Evolutionary conservation across 2,888 invertebrate species (phyloP).

Genomic region (Dorcus parallelipipedus): DNA sequence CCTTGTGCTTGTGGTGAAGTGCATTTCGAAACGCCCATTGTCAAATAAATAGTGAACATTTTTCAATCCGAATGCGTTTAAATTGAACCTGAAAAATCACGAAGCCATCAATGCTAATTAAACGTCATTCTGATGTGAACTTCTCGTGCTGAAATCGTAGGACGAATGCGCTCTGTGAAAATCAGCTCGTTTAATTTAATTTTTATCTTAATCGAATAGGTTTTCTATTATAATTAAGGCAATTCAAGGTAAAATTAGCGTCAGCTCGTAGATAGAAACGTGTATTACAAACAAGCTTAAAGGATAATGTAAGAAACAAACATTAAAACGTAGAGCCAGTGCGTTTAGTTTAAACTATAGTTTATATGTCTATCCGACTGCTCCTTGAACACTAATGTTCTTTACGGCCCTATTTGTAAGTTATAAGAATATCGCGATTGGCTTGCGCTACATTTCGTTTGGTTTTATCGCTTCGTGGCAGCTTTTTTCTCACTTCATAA

Average conservation of each 20-base stretch:
- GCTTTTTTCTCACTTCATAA: neutral
- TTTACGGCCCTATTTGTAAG: conserved; percentile 8
- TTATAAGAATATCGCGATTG: conserved; percentile 2
- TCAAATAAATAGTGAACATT: neutral
- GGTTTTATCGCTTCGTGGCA: neutral
- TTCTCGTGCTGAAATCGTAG: too few relatives aligned
- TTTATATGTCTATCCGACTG: conserved; percentile 4
- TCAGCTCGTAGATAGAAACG: neutral
- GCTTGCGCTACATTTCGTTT: conserved; percentile 1
- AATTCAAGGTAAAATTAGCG: conserved; percentile 3
- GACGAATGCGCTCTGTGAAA: too few relatives aligned
- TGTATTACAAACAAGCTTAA: neutral
- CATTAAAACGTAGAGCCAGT: conserved; percentile 5
- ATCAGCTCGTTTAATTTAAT: too few relatives aligned
- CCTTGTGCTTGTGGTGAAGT: conserved; percentile 4
- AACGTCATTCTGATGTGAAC: too few relatives aligned
- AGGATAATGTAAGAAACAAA: neutral
- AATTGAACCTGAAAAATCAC: too few relatives aligned
- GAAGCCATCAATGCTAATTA: too few relatives aligned
- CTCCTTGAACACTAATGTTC: conserved; percentile 5
- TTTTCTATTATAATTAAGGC: neutral
- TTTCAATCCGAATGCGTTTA: too few relatives aligned
- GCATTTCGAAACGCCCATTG: neutral
- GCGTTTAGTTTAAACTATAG: conserved; percentile 1
- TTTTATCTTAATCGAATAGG: too few relatives aligned